A percentile compares a stretch with the other conserved stretches of the same genome.
Conservation (phyloP, 2,797 vertebrate genomes). For the Notoglanidium macrostoma region DNA sequence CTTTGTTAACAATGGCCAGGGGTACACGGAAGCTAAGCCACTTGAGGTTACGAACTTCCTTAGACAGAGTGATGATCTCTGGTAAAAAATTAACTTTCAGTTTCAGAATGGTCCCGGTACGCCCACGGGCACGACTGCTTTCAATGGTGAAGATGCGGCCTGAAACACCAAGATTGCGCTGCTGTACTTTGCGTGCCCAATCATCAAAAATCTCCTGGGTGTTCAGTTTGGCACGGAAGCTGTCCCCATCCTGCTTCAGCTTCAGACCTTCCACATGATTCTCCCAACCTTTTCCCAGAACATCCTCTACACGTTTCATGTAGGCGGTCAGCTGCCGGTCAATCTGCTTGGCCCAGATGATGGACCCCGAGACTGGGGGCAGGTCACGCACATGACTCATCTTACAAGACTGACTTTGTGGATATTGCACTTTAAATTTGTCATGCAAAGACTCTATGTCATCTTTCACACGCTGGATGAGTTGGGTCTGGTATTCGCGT, state of each 20-base stretch:
- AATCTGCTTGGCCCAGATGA: slow-evolving; percentile 99
- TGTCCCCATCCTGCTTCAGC: slow-evolving; percentile 98
- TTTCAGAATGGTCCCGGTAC: slow-evolving; percentile 91
- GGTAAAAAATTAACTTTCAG: slow-evolving; percentile 98
- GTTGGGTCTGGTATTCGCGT: slow-evolving; percentile 95
- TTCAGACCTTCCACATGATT: slow-evolving; percentile 98
- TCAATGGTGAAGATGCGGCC: slow-evolving; percentile 98
- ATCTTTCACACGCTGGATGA: slow-evolving; percentile 98
- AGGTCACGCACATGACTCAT: slow-evolving; percentile 98
- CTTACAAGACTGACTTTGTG: slow-evolving; percentile 97
- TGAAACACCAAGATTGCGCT: slow-evolving; percentile 95
- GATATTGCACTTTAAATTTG: slow-evolving; percentile 99
- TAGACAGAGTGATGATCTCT: slow-evolving; percentile 97
- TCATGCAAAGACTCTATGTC: slow-evolving; percentile 98
- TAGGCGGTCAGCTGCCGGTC: slow-evolving; percentile 97
- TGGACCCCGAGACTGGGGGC: slow-evolving; percentile 94
- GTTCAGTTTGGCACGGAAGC: slow-evolving; percentile 98
- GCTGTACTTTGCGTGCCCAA: slow-evolving; percentile 98
- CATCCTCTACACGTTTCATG: slow-evolving; percentile 99
- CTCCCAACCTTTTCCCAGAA: slow-evolving; percentile 98
- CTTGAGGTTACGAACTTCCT: slow-evolving; percentile 98
- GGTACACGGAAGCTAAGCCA: slow-evolving; percentile 98
- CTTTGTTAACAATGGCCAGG: slow-evolving; percentile 97
- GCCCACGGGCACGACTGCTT: slow-evolving; percentile 89
- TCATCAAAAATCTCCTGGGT: slow-evolving; percentile 99